Percentiles rank a stretch among this genome's conserved stretches.
Evolutionary conservation across 2,888 invertebrate genomes (phyloP).

Genomic region (Hirtodrosophila alboralis): DNA sequence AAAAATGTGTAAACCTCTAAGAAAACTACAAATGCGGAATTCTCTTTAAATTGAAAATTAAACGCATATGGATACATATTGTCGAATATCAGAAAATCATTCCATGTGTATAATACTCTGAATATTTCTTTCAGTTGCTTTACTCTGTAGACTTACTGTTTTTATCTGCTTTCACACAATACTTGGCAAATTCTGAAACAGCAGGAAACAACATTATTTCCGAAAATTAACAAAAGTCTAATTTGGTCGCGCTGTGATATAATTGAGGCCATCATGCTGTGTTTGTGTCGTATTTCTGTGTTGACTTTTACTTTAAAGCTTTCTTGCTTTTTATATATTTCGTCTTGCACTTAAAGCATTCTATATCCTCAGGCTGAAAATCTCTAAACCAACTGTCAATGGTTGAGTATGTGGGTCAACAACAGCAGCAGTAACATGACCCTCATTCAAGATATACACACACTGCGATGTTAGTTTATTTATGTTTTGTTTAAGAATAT

Average conservation of each 20-base stretch:
- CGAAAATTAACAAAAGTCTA: not conserved
- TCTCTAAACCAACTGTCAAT: constrained; percentile 27
- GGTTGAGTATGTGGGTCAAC: constrained; percentile 45
- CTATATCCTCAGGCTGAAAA: constrained; percentile 7
- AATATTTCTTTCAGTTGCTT: too few species aligned
- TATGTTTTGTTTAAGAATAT: constrained; percentile 33
- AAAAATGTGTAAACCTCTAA: too few species aligned
- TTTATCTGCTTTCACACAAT: too few species aligned
- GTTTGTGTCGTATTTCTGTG: not conserved
- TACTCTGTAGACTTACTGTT: too few species aligned
- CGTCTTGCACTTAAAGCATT: constrained; percentile 17
- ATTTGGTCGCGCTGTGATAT: not conserved
- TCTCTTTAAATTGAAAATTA: too few species aligned
- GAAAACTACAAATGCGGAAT: too few species aligned
- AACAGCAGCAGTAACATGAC: constrained; percentile 3
- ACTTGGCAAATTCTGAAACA: not conserved
- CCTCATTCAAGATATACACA: constrained; percentile 8
- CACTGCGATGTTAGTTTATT: constrained; percentile 10
- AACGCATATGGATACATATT: too few species aligned
- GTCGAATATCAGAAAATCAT: too few species aligned
- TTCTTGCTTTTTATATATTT: constrained; percentile 2
- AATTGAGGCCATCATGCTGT: constrained; percentile 11
- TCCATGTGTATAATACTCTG: too few species aligned
- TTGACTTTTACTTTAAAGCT: constrained; percentile 1
- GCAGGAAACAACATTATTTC: not conserved